Evolutionary conservation across 2,113 vertebrate genomes (phyloP), one percentile per base, ranked within the genome.

Genomic region (Zootoca vivipara): DNA sequence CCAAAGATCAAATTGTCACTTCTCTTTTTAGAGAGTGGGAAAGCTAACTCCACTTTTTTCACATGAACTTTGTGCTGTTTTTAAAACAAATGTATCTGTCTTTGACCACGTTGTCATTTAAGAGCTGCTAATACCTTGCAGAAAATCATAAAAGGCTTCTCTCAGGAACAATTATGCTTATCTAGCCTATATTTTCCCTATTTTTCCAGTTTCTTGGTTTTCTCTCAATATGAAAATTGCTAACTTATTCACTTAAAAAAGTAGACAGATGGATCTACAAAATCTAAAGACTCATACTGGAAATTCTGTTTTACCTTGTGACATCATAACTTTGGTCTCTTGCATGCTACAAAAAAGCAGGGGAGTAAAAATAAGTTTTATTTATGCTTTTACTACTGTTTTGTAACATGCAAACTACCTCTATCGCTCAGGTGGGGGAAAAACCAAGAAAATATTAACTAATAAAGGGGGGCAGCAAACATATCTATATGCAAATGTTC

Each of bases 1-100:
- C 89, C 85, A 89, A 87, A 90, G 89, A 94, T 90, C 85, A 90
- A 79, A 58, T 38, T 86, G 78, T 85, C 67, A 82, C 33, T 56
- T 92, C 65, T 75, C 9, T 78, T 52, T 87, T 92, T 90, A 82
- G 26, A 87, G 82, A 73, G 78, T 67, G 58, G 58, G 58, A 69
- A 72, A 91, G 75, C 30, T 90, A 87, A 87, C 35, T 64, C 65
- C 18, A 64, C 20, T 52, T 35, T 42, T 89, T 89, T 77, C 72
- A 58, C 78, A 28, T 78, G 33, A 69, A 12, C 89, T 77, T 89
- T 62, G 82, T 82, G 4, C 87, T 90, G 3, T 87, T 78, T 88
- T 88, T 91, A 89, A 86, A 33, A 93, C 65, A 72, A 80, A 78
- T 73, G 77, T 77, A 77, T 87, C 81, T 86, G 67, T 28, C 85